phyloP scores from a whole-genome alignment of 2,113 vertebrate species.

The Ictidomys tridecemlineatus region DNA sequence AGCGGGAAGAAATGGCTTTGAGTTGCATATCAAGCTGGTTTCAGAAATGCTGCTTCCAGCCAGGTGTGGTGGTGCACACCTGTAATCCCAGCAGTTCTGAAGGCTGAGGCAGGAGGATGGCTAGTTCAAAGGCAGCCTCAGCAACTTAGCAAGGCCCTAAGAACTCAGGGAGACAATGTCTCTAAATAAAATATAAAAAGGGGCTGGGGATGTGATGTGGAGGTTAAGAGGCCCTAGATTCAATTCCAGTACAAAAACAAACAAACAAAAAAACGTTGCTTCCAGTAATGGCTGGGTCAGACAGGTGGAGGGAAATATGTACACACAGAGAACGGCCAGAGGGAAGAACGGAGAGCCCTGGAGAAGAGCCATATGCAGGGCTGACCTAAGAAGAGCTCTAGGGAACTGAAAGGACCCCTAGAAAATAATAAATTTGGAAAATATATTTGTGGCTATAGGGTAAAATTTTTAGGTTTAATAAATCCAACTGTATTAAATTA shows the following conservation, averaged over 20 bases:
- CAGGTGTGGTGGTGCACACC: too few relatives aligned
- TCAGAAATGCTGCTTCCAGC: conserved; percentile 10
- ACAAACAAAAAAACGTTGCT: not conserved
- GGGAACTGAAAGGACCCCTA: not conserved
- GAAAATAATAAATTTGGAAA: not conserved
- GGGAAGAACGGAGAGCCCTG: accelerated
- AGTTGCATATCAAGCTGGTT: not conserved
- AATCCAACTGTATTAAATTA: not conserved
- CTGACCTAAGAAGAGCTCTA: not conserved
- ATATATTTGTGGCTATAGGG: not conserved
- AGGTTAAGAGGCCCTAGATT: too few relatives aligned
- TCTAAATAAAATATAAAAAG: too few relatives aligned
- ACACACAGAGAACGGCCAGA: not conserved
- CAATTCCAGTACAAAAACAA: too few relatives aligned
- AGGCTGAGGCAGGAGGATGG: too few relatives aligned
- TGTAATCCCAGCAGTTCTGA: too few relatives aligned
- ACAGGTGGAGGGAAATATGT: not conserved
- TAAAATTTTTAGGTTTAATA: not conserved
- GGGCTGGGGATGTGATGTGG: too few relatives aligned
- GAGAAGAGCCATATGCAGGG: not conserved
- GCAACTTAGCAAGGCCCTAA: too few relatives aligned
- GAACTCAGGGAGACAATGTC: too few relatives aligned
- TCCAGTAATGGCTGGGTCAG: not conserved
- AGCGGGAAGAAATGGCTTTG: not conserved
- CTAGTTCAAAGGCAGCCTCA: too few relatives aligned